Conservation (phyloP, 2,888 invertebrate genomes). For the Scelioninae gen. 2 region DNA sequence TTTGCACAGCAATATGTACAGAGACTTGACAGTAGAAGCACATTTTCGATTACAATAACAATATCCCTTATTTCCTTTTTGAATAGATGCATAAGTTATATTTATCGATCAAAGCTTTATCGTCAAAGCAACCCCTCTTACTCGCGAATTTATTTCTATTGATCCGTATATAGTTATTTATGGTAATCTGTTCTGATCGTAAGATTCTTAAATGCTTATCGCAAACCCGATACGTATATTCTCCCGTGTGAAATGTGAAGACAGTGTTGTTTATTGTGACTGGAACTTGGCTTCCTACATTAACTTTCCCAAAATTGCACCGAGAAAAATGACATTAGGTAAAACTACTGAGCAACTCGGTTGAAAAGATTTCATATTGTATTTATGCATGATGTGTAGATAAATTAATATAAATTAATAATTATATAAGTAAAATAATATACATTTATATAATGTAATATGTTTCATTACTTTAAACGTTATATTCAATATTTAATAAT, state of each 20-base stretch:
- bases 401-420: too few relatives aligned
- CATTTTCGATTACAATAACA: constrained; percentile 26
- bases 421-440: too few relatives aligned
- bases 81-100: constrained; percentile 6
- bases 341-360: too few relatives aligned
- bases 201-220: constrained; percentile 39
- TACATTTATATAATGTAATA: too few relatives aligned
- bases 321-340: too few relatives aligned
- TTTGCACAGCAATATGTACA: too few relatives aligned
- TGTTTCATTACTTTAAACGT: too few relatives aligned
- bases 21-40: constrained; percentile 5
- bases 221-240: constrained; percentile 34
- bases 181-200: constrained; percentile 43
- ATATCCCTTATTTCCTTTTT: constrained; percentile 11
- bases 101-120: constrained; percentile 41
- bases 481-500: too few relatives aligned
- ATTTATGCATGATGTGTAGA: too few relatives aligned
- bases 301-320: neutral
- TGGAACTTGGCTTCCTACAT: neutral
- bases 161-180: constrained; percentile 47
- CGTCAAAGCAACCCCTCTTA: constrained; percentile 30
- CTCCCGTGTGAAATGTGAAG: constrained; percentile 6
- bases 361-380: too few relatives aligned
- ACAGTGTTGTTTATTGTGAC: constrained; percentile 23
- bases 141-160: constrained; percentile 47